Evolutionary conservation across 2,113 vertebrate genomes (phyloP), one percentile per base, ranked within the genome.

Genomic region (Osmerus mordax): DNA sequence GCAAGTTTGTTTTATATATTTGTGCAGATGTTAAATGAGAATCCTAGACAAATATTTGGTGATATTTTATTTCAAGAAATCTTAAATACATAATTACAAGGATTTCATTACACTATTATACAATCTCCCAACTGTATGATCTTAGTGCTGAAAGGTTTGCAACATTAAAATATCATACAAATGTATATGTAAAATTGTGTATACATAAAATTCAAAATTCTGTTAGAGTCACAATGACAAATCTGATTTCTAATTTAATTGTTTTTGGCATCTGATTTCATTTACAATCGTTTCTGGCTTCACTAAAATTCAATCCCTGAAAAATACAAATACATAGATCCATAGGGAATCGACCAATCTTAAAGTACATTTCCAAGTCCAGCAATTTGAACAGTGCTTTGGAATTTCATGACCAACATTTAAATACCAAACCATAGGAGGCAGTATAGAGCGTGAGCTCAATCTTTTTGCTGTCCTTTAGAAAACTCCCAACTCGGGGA

Each of bases 401-500:
- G 41, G 41, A 47, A 47, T 47, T 47, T 47, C 41, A 47, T 47
- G 41, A 47, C 41, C 8, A 47, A 47, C 41, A 47, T 47, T 47
- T 47, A 15, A 59, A 76, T 78, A 81, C 77, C 78, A 73, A 82
- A 32, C 72, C 78, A 80, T 79, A 71, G 78, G 80, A 85, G 84
- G 79, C 70, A 82, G 54, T 61, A 59, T 70, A 70, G 41, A 55
- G 76, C 66, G 55, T 8, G 6, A 73, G 65, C 32, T 74, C 78
- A 60, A 58, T 65, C 64, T 51, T 7, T 63, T 71, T 58, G 71
- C n/a, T 81, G 78, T 55, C 61, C 65, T 82, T 69, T 25, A 81
- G 3, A 78, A 28, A 71, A 68, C 61, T 73, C 0, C 41, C 3
- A 16, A 2, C 0, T 23, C 12, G 4, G 9, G 23, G 25, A 66